phyloP scores from a whole-genome alignment of 2,797 vertebrate species.

The Enteromius fasciolatus region DNA sequence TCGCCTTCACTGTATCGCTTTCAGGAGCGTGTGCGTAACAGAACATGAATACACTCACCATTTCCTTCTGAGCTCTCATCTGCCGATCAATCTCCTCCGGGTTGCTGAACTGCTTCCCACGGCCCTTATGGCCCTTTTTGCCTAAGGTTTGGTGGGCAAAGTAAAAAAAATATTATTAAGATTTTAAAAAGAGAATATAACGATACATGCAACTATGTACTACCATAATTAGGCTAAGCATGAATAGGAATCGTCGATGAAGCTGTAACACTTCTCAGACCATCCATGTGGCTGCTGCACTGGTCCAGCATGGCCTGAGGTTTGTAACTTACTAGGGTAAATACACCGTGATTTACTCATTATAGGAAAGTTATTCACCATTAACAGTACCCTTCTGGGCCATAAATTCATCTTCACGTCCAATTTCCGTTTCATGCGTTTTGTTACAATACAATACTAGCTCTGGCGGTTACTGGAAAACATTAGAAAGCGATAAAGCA shows the following conservation, averaged over 20 bases:
- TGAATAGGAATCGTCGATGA: background rate
- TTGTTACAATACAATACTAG: background rate
- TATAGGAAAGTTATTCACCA: background rate
- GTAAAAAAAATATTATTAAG: conserved; percentile 14
- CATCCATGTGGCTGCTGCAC: conserved; percentile 8
- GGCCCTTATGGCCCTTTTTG: conserved; percentile 81
- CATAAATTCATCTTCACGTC: background rate
- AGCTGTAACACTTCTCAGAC: background rate
- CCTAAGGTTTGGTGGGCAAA: conserved; percentile 62
- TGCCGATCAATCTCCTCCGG: conserved; percentile 84
- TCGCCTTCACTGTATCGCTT: background rate
- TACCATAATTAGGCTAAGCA: background rate
- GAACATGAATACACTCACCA: conserved; percentile 66
- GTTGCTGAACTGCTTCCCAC: conserved; percentile 84
- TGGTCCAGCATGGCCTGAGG: conserved; percentile 23
- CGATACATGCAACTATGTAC: background rate
- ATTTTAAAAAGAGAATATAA: background rate
- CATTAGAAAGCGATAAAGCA: background rate
- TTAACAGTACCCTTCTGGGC: background rate
- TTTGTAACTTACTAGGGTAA: background rate
- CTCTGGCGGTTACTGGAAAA: background rate
- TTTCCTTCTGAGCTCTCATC: conserved; percentile 77
- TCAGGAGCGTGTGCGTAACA: background rate
- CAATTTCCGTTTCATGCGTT: too few relatives aligned
- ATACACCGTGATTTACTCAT: background rate